These are phyloP conservation scores for Papilio dardanus DNA, from an alignment of 1,140 invertebrate genomes.

Conservation along the genomic window DNA sequence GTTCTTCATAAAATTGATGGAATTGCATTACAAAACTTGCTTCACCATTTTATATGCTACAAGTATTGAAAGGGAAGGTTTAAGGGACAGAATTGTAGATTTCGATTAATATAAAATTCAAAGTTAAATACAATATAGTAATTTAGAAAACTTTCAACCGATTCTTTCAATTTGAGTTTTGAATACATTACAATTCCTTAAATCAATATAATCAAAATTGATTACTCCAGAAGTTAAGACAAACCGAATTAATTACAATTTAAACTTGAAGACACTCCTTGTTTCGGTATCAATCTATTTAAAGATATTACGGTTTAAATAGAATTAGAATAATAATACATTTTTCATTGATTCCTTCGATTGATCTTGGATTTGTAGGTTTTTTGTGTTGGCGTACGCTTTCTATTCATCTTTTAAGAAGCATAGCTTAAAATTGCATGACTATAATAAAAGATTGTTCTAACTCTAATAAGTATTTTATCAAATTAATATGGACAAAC, in stretches of 20 bases:
- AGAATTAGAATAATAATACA: background rate
- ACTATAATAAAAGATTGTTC: no score
- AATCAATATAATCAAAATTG: slow-evolving; percentile 23
- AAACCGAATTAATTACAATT: slow-evolving; percentile 18
- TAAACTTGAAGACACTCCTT: background rate
- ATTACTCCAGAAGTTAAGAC: slow-evolving; percentile 6
- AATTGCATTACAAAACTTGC: no score
- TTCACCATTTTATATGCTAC: no score
- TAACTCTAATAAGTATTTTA: no score
- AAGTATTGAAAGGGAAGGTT: no score
- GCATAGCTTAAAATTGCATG: no score
- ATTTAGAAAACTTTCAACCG: background rate
- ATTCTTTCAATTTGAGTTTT: slow-evolving; percentile 11
- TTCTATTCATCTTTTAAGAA: no score
- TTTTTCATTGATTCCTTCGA: background rate
- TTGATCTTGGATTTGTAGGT: background rate
- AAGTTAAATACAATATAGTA: background rate
- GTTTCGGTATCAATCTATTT: background rate
- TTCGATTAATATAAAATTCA: background rate
- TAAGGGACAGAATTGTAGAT: background rate
- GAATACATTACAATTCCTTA: slow-evolving; percentile 9
- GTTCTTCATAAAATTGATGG: no score
- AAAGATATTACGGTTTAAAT: background rate
- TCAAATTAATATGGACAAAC: no score
- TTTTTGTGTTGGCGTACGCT: no score